Base-by-base conservation (phyloP, 64 coral and sea anemone genomes). In the Astreopora myriophthalma region DNA sequence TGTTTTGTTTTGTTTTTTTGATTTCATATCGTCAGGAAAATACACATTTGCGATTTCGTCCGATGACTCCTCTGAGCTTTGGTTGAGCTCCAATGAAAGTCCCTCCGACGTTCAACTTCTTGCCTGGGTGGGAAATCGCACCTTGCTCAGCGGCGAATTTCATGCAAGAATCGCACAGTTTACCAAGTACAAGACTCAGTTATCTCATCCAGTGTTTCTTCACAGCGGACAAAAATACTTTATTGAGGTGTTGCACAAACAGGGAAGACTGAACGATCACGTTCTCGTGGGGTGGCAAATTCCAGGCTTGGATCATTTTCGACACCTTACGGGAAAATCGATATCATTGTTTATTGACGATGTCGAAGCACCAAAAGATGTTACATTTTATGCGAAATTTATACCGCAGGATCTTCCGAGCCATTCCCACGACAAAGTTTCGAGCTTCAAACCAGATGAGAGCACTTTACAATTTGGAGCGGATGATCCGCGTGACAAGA, bases 211-310 rank as follows among this genome's bases (percentile, higher is more conserved):
- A 57, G 34, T 99, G 25, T 96, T 84, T 40, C 71, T 99, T 23
- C 87, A 35, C 19, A 84, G 90, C 61, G 94, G 87, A 19, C 49
- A 80, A 76, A 95, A 89, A 34, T 99, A 99, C 52, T 99, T 94
- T 79, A 79, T 99, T 24, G 97, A 99, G 64, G 97, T 87, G 3
- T 80, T 99, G 49, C 97, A 99, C 49, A 99, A 99, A 39, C 97
- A 99, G 70, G 94, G 84, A 29, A 57, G 66, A 10, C 70, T 82
- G 0, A 20, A 65, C 20, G 94, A 99, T 48, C 97, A 99, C 22
- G 69, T 99, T 24, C 77, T 99, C n/a, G 97, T 99, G 12, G 94
- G 90, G 6, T 99, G 97, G 97, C 93, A 99, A 74, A 74, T 93
- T 9, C 97, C 97, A 29, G 90, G 87, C 4, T 61, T 91, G 35